A percentile compares a stretch with the other conserved stretches of the same genome.
Conservation (phyloP, 64 coral and sea anemone species). For the Stylophora pistillata region DNA sequence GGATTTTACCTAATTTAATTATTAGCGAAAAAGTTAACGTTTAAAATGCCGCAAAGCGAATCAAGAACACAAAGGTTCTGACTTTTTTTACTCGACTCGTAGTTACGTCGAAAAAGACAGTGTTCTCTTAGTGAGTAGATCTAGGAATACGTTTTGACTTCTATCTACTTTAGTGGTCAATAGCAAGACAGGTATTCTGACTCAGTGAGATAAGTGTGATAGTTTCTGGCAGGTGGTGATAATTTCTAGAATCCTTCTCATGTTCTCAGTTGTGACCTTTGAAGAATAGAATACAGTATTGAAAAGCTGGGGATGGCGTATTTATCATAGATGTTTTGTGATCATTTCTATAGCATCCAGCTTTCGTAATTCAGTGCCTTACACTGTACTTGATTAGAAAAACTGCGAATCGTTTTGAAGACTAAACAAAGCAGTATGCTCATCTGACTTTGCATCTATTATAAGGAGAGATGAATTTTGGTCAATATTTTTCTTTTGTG, state of each 20-base stretch:
- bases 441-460: not conserved
- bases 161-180: not conserved
- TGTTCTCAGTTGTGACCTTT: not conserved
- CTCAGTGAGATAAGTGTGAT: constrained; percentile 13
- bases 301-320: not conserved
- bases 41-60: not conserved
- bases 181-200: not conserved
- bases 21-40: not conserved
- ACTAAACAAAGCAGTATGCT: not conserved
- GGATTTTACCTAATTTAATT: constrained; percentile 15
- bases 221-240: constrained; percentile 13
- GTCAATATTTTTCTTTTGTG: not conserved
- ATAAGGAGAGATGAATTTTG: not conserved
- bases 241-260: not conserved
- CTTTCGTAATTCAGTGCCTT: not conserved
- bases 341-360: not conserved
- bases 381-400: not conserved
- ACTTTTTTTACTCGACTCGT: not conserved
- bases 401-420: constrained; percentile 1
- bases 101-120: not conserved
- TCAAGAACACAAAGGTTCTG: not conserved
- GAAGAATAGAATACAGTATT: not conserved
- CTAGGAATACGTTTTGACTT: not conserved
- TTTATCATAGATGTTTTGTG: not conserved
- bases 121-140: not conserved